Base-by-base conservation (phyloP, 2,113 vertebrate genomes). In the Balaeniceps rex region DNA sequence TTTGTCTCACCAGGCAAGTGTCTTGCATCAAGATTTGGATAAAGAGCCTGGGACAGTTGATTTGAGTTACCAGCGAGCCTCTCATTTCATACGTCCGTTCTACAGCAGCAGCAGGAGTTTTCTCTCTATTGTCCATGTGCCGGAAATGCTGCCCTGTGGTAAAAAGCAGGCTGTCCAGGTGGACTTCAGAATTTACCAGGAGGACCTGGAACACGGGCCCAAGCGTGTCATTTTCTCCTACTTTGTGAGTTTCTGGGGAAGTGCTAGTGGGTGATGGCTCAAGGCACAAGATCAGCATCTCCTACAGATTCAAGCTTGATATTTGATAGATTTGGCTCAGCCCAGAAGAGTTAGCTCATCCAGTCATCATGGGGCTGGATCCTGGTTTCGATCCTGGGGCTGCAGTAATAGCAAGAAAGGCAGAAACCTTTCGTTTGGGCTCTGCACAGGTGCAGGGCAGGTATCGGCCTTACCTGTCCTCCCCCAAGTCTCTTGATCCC, bases 161-260 rank as follows among this genome's bases (percentile, higher is more conserved):
- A 60, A 38, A 78, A 91, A 64, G 3, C 95, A 94, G 12, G 54
- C 87, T 42, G 36, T 98, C 11, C 80, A 76, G 38, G 97, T 98
- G 88, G 93, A 98, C 63, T 98, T 97, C 82, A 90, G 68, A 66
- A 96, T 97, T 31, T 51, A 96, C 14, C 78, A 84, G 15, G 83
- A 80, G 6, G 97, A 98, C 63, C 75, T 89, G 31, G 81, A 88
- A 29, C 88, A 89, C 2, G 93, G 95, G 40, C 85, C 88, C 82
- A 98, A 69, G 85, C 97, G 89, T 3, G 96, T 97, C 47, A 57
- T 84, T 64, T 98, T 98, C 83, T 96, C 97, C 83, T 98, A 98
- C 81, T 95, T 96, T 58, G 98, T 98, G 93, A 98, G 98, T 95
- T 80, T 65, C 79, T 94, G 63, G 40, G 82, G 38, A 78, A 61